phyloP scores from a whole-genome alignment of 2,888 invertebrate genomes.

The Sinelater perroti region DNA sequence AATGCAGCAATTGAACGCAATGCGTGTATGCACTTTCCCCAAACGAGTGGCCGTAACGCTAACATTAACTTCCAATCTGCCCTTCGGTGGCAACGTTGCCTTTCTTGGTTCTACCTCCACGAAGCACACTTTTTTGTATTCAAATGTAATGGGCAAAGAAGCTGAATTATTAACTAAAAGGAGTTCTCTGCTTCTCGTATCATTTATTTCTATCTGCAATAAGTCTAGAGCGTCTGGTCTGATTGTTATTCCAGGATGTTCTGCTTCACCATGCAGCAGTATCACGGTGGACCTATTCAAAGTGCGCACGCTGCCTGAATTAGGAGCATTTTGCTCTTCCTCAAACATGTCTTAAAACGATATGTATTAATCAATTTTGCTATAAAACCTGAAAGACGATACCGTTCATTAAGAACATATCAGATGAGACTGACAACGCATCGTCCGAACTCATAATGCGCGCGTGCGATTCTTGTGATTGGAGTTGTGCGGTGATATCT shows the following conservation, averaged over 20 bases:
- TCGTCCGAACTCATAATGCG: not conserved
- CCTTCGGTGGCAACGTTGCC: slow-evolving; percentile 59
- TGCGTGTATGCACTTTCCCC: slow-evolving; percentile 42
- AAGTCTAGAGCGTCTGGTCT: slow-evolving; percentile 63
- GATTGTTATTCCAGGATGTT: slow-evolving; percentile 62
- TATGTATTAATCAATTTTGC: too few relatives aligned
- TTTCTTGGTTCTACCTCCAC: slow-evolving; percentile 59
- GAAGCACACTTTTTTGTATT: slow-evolving; percentile 59
- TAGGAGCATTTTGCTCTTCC: not conserved
- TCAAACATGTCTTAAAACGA: not conserved
- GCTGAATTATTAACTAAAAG: slow-evolving; percentile 62
- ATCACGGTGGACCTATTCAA: slow-evolving; percentile 64
- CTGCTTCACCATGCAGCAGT: slow-evolving; percentile 67
- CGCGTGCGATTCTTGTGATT: not conserved
- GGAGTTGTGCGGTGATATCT: not conserved
- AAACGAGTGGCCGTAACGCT: slow-evolving; percentile 45
- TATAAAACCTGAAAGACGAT: too few relatives aligned
- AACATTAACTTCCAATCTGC: slow-evolving; percentile 50
- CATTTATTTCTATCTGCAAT: slow-evolving; percentile 59
- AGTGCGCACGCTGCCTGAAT: too few relatives aligned
- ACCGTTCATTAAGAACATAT: too few relatives aligned
- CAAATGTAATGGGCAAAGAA: slow-evolving; percentile 58
- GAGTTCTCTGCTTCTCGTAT: slow-evolving; percentile 56
- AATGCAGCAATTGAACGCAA: slow-evolving; percentile 48
- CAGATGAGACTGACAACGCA: not conserved